Conservation (phyloP, 1,140 invertebrate species). For the Stratiolaelaps scimitus region DNA sequence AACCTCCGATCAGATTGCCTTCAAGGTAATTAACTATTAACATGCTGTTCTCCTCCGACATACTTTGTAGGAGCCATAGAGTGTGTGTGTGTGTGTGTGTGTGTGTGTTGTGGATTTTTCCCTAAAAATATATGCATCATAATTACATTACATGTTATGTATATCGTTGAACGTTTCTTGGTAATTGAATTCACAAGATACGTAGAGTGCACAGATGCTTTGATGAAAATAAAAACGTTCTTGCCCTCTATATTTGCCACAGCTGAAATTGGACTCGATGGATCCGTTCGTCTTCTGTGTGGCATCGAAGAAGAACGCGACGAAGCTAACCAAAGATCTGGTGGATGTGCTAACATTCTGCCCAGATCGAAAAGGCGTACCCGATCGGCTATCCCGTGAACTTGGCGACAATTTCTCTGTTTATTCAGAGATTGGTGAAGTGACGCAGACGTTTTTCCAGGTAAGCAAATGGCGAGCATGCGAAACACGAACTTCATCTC, state of each 20-base stretch:
- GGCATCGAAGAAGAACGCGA: conserved; percentile 72
- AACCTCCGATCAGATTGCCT: conserved; percentile 61
- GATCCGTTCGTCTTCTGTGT: conserved; percentile 86
- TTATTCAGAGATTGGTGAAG: conserved; percentile 9
- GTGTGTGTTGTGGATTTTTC: too few relatives aligned
- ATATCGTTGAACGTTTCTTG: background rate
- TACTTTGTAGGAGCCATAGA: background rate
- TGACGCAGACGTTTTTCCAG: conserved; percentile 11
- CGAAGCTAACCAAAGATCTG: conserved; percentile 76
- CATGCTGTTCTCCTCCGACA: background rate
- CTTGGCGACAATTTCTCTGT: background rate
- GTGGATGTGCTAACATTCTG: conserved; percentile 54
- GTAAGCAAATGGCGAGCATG: background rate
- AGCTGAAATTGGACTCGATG: conserved; percentile 76
- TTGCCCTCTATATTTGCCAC: conserved; percentile 37
- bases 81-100: background rate
- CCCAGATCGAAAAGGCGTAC: conserved; percentile 21
- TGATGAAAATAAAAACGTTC: conserved; percentile 40
- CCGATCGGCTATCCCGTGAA: conserved; percentile 18
- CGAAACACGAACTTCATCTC: too few relatives aligned
- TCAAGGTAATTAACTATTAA: conserved; percentile 23
- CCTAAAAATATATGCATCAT: too few relatives aligned
- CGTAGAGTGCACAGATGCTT: background rate
- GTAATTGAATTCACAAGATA: background rate
- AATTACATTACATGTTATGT: too few relatives aligned